Base-by-base conservation (phyloP, 1,140 invertebrate species). In the Platyura marginata region DNA sequence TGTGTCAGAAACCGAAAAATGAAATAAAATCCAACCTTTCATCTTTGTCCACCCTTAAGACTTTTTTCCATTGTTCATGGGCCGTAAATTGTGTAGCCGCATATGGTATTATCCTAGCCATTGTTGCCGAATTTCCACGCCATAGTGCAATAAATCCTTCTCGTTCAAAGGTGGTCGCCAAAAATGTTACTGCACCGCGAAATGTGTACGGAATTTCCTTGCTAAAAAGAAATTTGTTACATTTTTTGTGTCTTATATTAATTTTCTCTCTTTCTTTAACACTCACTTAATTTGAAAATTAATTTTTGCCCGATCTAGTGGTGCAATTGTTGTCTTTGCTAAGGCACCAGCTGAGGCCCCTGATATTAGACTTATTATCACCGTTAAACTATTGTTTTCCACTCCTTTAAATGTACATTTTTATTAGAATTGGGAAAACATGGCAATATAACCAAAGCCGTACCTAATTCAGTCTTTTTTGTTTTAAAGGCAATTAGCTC, bases 111-210 rank as follows among this genome's bases (percentile, higher is more conserved):
- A 98, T 94, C 37, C 94, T 69, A 1, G 85, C 86, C 89, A 98
- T 92, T 0, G 93, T 98, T 1, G 94, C 95, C 47, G 88, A 91
- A 69, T 98, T 98, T 10, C 95, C 95, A 34, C 94, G 67, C 90
- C 92, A 99, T 45, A 98, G 63, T 44, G 81, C 81, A 6, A 79
- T 47, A 18, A 90, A 59, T 3, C 95, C 86, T 54, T 92, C 82
- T 16, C 68, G 70, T 48, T 64, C 64, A 44, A 78, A 77, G 18
- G 77, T 77, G 23, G 75, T 58, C 22, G 67, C 48, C n/a, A 97
- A 54, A 65, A 94, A 97, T 37, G 70, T 55, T 2, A 82, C 52
- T 0, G 88, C 92, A 20, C 79, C 80, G 46, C 65, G 69, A 43
- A 81, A 75, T 0, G 85, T 82, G 63, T 90, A 98, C 18, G 72